Evolutionary conservation across 2,797 vertebrate genomes (phyloP), one percentile per base, ranked within the genome.

Genomic region (Crypturellus tataupa): DNA sequence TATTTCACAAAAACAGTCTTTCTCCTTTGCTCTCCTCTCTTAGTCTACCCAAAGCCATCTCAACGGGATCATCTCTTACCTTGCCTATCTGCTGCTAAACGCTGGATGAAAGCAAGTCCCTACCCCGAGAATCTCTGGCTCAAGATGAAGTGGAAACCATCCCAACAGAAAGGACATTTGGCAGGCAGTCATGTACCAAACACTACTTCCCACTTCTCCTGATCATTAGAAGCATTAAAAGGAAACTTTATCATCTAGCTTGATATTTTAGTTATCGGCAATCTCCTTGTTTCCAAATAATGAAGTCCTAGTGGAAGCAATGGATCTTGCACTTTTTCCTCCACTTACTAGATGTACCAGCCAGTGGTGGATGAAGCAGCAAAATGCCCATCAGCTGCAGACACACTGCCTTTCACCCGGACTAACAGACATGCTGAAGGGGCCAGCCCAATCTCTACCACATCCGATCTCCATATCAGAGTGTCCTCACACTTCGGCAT

Each of bases 261-360:
- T 2, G 10, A 55, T 87, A 87, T 88, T 93, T 89, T 60, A 68
- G 33, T 85, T 95, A 93, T 63, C 73, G 89, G 62, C 44, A 73
- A 60, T 51, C 42, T 90, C 59, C 87, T 89, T 31, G 62, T 82
- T 96, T 91, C 88, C 81, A 83, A 90, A 93, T 39, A 95, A 20
- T 3, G 33, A 65, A 84, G 37, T 40, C 75, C 64, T 92, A 85
- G 86, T 35, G 62, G 89, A 95, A 85, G 33, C 68, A 80, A 87
- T 1, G 46, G 42, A 76, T 69, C 13, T 35, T 37, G 19, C 40
- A 49, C 11, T 77, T 56, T 83, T 80, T 29, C n/a, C 18, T 78
- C 37, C 25, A 51, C 56, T 59, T 19, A 55, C 17, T 17, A 37
- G 64, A 58, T 58, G 46, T 9, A 35, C 14, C 1, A 9, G 39